phyloP scores from a whole-genome alignment of 1,140 invertebrate species.

The Lepidotrigona ventralis region DNA sequence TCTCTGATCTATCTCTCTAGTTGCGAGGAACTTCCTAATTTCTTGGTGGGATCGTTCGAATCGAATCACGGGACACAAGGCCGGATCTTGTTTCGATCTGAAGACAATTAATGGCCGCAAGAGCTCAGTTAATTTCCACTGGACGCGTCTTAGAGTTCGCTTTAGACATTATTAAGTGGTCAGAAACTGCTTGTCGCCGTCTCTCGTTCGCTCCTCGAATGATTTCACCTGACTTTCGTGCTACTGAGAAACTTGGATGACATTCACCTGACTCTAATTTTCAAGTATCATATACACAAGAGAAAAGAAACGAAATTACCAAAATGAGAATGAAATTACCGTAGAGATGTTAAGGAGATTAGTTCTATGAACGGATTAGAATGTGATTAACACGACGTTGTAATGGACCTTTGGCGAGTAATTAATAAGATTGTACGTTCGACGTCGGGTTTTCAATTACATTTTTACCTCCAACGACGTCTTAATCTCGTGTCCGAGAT shows the following conservation, averaged over 20 bases:
- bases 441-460: not conserved
- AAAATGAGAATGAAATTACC: not conserved
- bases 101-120: not conserved
- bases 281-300: no score
- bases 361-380: no score
- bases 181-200: slow-evolving; percentile 21
- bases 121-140: slow-evolving; percentile 5
- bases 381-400: not conserved
- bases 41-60: not conserved
- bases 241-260: not conserved
- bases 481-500: not conserved
- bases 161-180: not conserved
- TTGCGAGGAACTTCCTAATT: slow-evolving; percentile 40
- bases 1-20: not conserved
- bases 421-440: not conserved
- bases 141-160: not conserved
- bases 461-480: not conserved
- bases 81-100: not conserved
- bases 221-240: not conserved
- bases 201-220: no score
- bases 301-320: no score
- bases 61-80: not conserved
- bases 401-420: no score
- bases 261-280: no score
- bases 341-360: not conserved